Conservation (phyloP, 2,797 vertebrate species). For the Garrulus glandarius region DNA sequence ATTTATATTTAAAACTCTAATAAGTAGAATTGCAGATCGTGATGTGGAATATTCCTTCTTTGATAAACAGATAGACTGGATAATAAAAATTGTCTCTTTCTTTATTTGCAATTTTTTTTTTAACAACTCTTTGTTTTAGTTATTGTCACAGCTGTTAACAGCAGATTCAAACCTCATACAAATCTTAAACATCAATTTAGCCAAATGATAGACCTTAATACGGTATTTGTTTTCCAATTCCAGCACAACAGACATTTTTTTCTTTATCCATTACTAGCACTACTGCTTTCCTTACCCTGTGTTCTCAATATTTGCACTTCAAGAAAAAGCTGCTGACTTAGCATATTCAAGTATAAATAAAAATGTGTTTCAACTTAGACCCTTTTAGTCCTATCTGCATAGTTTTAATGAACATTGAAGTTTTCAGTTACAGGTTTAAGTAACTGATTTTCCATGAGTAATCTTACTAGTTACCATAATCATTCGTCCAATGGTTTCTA, state of each 20-base stretch:
- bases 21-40: neutral
- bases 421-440: conserved; percentile 64
- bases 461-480: conserved; percentile 43
- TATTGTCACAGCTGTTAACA: neutral
- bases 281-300: neutral
- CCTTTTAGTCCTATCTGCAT: conserved; percentile 11
- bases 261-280: neutral
- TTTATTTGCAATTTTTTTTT: neutral
- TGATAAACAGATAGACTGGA: neutral
- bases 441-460: conserved; percentile 37
- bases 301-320: neutral
- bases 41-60: neutral
- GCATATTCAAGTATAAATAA: neutral
- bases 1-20: neutral
- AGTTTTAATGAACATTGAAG: conserved; percentile 47
- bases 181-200: neutral
- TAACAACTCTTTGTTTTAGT: neutral
- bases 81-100: neutral
- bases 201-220: neutral
- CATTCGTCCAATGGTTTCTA: conserved; percentile 50
- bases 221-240: neutral
- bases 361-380: conserved; percentile 25
- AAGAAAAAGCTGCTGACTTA: neutral
- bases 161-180: neutral
- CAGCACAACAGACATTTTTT: neutral